Evolutionary conservation across 2,888 invertebrate genomes (phyloP), one percentile per base, ranked within the genome.

Genomic region (Rotaria magnacalcarata): DNA sequence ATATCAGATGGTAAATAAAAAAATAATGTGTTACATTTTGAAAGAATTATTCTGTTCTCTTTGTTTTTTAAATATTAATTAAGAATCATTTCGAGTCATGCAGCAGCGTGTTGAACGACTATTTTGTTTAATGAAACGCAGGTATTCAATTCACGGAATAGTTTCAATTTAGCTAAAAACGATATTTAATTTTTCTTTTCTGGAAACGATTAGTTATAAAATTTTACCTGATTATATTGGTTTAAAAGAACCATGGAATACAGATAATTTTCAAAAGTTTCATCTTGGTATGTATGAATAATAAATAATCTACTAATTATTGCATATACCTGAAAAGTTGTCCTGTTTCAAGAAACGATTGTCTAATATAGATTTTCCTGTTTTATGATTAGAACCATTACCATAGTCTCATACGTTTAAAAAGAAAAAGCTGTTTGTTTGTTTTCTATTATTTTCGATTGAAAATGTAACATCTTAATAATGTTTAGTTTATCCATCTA

Each of bases 51-150:
- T 50, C 50, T 50, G 14, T 50, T 50, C 4, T 67, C 19, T 19
- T 8, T 60, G 0, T n/a, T 6, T 11, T 60, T 10, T 34, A 34
- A 34, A 34, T 34, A 34, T 34, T 34, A 34, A 34, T 16, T 19
- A 67, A 67, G 80, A 80, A n/a, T 80, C 80, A 47, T 80, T 80
- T n/a, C 80, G 80, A 80, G 19, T 80, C 3, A 80, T 80, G 80
- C 80, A 80, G 34, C 80, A 80, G 11, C 80, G 80, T 47, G 34
- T 80, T 24, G 80, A 80, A 47, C 80, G 80, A 47, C 47, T 80
- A 47, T 80, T 80, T 80, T 80, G 80, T 43, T 80, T 80, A 47
- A 80, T 80, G 80, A 80, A 80, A 80, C 80, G 80, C 21, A 80
- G 80, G 80, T 80, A 80, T 19, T 47, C 14, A n/a, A 24, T 11